Evolutionary conservation across 2,113 vertebrate genomes (phyloP), one percentile per base, ranked within the genome.

Genomic region (Pongo pygmaeus): DNA sequence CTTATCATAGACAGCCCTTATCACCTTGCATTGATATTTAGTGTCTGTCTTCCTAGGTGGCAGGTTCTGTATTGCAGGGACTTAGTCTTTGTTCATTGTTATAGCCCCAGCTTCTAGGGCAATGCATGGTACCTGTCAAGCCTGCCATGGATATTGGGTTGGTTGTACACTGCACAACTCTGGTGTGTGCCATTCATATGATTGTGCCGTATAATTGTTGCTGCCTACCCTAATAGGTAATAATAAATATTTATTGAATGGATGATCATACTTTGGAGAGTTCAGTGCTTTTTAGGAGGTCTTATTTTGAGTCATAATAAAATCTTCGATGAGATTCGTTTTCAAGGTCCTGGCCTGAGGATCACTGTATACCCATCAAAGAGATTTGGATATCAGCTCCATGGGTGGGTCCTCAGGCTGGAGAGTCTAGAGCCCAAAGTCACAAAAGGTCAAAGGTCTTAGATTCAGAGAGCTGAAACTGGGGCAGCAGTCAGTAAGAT

Each of bases 211-310:
- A 23, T n/a, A 91, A 67, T 67, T 57, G 55, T 81, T 17, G 22
- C 22, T 75, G 67, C 46, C 38, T 91, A 35, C 25, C 38, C 25
- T 74, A 8, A 67, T 83, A 22, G 43, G n/a, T 80, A 74, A 50
- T 86, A 70, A 81, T 64, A 96, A 84, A 72, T 84, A 72, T 70
- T 38, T 67, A 30, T 78, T 87, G 43, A 86, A 59, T 50, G 50
- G 86, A 30, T 72, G 67, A 95, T 50, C 61, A 27, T 72, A 48
- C 48, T 96, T 85, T 89, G 70, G 79, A 89, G 85, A 89, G 32
- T 70, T 79, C 27, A 90, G n/a, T 78, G 79, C 23, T 89, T 96
- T 95, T 89, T 69, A 52, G 27, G 46, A 92, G n/a, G 11, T 64
- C 84, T 16, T 89, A 23, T 48, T 75, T 90, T 85, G 84, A 32